Base-by-base conservation (phyloP, 1,140 invertebrate genomes). In the Acarapis woodi region DNA sequence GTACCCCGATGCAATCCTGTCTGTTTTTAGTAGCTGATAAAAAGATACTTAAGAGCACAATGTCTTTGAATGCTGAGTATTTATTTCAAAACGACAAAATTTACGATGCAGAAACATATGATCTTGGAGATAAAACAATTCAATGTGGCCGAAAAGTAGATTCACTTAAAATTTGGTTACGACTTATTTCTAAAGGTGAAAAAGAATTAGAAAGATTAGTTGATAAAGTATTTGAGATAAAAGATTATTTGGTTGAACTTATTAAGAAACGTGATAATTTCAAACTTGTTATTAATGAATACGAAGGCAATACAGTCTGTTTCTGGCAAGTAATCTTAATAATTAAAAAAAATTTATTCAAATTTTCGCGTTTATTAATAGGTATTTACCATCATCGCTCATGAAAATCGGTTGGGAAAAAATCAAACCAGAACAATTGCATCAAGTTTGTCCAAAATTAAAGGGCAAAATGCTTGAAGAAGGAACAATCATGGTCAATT, bases 61-160 rank as follows among this genome's bases (percentile, higher is more conserved):
- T 96, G 56, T 73, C 77, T 50, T 83, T 88, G 73, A 73, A 75
- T 3, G 90, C 90, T 1, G 82, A 93, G 54, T 97, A 96, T 56
- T 61, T 96, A 35, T 96, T 96, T 64, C 90, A 94, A 71, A 79
- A 78, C 45, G 88, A 97, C 61, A 97, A 97, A 57, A 67, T 88
- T 38, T 97, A 99, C 53, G 88, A 99, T 56, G 71, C 88, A 1
- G 66, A 66, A 39, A n/a, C n/a, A n/a, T 97, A 76, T 55, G 90
- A 99, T 57, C 90, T 87, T 9, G 90, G 90, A 0, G 90, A 99
- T 58, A 96, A 96, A 59, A 80, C 90, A 2, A 94, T 97, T 47
- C 88, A 97, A 58, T 97, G 90, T 51, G 88, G 88, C 5, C 66
- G 88, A 15, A 85, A 93, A 56, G 94, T 94, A 48, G 90, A 99